Conservation (phyloP, 30 jellyfish, hydroid and myxozoan genomes). For the Clytia hemisphaerica region DNA sequence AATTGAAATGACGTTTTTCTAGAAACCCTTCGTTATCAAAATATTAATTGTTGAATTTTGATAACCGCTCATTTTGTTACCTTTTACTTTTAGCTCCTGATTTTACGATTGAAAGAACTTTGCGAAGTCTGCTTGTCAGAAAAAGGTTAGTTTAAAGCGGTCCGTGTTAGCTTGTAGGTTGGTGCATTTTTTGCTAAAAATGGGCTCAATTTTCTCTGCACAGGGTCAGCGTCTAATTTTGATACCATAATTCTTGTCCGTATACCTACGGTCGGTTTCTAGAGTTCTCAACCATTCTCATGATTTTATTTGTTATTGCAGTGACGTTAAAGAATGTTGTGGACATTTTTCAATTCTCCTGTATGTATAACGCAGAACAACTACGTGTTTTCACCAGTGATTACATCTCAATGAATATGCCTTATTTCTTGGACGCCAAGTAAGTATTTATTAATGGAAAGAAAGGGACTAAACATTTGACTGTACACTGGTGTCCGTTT, state of each 20-base stretch:
- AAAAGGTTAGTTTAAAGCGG: slow-evolving; percentile 24
- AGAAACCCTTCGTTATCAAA: too few species aligned
- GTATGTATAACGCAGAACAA: slow-evolving; percentile 51
- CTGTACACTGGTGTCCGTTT: background rate
- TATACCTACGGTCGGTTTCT: too few species aligned
- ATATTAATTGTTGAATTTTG: too few species aligned
- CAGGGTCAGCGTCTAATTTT: too few species aligned
- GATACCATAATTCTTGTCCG: too few species aligned
- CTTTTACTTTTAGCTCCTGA: slow-evolving; percentile 22
- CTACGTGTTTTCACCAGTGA: slow-evolving; percentile 34
- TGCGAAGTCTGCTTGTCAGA: slow-evolving; percentile 59
- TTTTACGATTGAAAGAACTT: slow-evolving; percentile 46
- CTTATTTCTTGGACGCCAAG: slow-evolving; percentile 61
- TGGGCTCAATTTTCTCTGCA: too few species aligned
- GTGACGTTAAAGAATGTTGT: slow-evolving; percentile 57
- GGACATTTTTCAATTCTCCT: slow-evolving; percentile 50
- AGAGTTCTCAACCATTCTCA: too few species aligned
- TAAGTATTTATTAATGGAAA: background rate
- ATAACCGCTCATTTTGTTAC: background rate
- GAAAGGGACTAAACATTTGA: background rate
- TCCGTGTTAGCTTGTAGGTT: background rate
- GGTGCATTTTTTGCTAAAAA: background rate
- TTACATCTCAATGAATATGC: slow-evolving; percentile 47
- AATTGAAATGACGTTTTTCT: too few species aligned
- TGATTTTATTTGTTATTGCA: too few species aligned